Evolutionary conservation across 2,888 invertebrate species (phyloP).

Genomic region (Leucoptera coffeella): DNA sequence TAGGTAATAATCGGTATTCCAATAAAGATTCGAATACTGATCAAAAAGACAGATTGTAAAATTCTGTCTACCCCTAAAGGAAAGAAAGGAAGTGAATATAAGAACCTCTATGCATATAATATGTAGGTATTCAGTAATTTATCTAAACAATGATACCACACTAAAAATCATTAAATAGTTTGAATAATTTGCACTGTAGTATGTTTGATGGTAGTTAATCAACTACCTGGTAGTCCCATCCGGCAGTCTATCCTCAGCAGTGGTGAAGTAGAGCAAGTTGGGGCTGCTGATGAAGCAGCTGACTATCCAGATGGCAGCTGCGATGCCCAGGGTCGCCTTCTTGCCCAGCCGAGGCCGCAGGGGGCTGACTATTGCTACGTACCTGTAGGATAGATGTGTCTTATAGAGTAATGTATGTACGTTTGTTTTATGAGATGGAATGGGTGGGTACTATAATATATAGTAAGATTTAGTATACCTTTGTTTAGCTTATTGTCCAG

Average conservation of each 20-base stretch:
- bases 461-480: no score
- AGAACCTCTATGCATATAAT: no score
- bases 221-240: conserved; percentile 27
- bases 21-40: neutral
- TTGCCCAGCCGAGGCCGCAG: conserved; percentile 83
- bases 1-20: neutral
- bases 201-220: neutral
- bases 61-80: no score
- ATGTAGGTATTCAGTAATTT: no score
- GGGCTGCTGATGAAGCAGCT: conserved; percentile 78
- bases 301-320: conserved; percentile 77
- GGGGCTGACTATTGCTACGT: conserved; percentile 93
- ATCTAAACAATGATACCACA: neutral
- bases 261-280: conserved; percentile 77
- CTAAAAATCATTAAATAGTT: neutral
- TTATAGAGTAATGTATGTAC: conserved; percentile 3
- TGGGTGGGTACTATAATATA: no score
- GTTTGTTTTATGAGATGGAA: no score
- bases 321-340: conserved; percentile 74
- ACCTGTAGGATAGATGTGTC: conserved; percentile 51
- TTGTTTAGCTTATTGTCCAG: no score
- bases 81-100: no score
- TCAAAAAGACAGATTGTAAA: neutral
- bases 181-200: neutral
- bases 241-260: conserved; percentile 50